Evolutionary conservation across 1,140 invertebrate species (phyloP), one percentile per base, ranked within the genome.

Genomic region (Caenorhabditis inopinata): DNA sequence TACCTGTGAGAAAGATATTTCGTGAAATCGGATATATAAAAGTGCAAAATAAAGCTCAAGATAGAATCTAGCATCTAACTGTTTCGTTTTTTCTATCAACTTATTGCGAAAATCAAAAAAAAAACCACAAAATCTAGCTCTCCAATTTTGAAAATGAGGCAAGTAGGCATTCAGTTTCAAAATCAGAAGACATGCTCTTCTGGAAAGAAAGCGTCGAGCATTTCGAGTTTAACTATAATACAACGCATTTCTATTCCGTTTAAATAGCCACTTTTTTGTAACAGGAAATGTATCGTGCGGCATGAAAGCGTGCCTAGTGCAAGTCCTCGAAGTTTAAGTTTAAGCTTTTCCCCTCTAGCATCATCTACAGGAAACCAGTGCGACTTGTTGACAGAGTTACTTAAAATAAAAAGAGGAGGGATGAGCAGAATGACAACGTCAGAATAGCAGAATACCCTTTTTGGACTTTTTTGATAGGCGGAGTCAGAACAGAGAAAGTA

Each of bases 281-380:
- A 68, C 32, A 68, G 58, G 58, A 68, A 68, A 68, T 68, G 58
- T 68, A 32, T 68, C 58, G 58, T 68, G 58, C 29, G 32, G 27
- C 58, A 68, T 68, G 58, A 68, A 68, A 38, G 38, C 38, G 38
- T 42, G 38, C 6, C 38, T 42, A 5, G 38, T 7, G 5, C 14
- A 5, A 14, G 1, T 42, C 58, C n/a, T 68, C 51, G 29, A 29
- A 25, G 29, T 25, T 68, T 11, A n/a, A 32, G n/a, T 16, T 4
- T 21, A 68, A 38, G 0, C 11, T 42, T 21, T 42, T 68, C 58
- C 58, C 32, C 32, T 68, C 38, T 68, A 68, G 58, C 58, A 68
- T 68, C 32, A 38, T 68, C 32, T 38, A 68, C 58, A 68, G 58
- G 58, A 68, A 68, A 68, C 58, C 58, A 18, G 27, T 18, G 32